Evolutionary conservation across 2,113 vertebrate genomes (phyloP).

Genomic region (Catharus fuscescens): DNA sequence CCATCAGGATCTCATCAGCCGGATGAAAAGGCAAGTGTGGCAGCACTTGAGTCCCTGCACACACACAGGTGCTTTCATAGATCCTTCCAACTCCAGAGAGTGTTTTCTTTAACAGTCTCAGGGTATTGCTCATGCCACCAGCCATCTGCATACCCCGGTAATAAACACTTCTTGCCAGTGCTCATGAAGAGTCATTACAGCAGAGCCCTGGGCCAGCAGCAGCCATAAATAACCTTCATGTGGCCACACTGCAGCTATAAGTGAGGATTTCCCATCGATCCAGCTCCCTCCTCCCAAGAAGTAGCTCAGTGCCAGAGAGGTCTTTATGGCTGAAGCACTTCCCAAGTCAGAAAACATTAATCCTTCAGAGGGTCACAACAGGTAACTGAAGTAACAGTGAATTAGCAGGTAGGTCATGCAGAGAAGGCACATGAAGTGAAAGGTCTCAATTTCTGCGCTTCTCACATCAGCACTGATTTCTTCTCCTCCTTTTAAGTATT

Average conservation of each 20-base stretch:
- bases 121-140: rapidly evolving
- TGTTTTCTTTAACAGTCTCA: neutral
- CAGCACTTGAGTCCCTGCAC: rapidly evolving
- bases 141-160: neutral
- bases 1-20: neutral
- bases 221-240: neutral
- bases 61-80: neutral
- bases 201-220: neutral
- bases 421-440: neutral
- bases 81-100: neutral
- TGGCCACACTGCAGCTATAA: neutral
- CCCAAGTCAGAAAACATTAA: neutral
- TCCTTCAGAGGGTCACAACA: neutral
- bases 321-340: neutral
- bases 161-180: neutral
- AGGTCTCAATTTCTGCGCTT: neutral
- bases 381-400: neutral
- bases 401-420: neutral
- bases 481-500: neutral
- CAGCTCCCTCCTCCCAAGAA: neutral
- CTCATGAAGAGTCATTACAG: neutral
- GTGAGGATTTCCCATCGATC: neutral
- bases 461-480: neutral
- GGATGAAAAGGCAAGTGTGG: neutral
- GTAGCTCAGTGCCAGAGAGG: neutral